A percentile compares a stretch with the other conserved stretches of the same genome.
Evolutionary conservation across 2,797 vertebrate genomes (phyloP).

Genomic region (Helarctos malayanus): DNA sequence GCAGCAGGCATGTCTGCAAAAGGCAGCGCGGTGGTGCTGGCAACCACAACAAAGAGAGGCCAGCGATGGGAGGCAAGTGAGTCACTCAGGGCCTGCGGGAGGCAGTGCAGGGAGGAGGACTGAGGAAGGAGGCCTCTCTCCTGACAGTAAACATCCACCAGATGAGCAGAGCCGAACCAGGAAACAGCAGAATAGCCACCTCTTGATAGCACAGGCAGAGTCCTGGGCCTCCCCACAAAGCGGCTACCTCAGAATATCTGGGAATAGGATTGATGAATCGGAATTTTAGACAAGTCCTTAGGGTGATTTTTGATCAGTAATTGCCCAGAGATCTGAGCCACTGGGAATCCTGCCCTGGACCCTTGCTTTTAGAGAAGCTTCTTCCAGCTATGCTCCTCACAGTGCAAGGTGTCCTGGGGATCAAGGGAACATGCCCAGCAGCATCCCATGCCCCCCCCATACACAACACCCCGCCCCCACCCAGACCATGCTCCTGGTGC

Average conservation of each 20-base stretch:
- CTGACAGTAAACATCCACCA: conserved; percentile 71
- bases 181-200: conserved; percentile 48
- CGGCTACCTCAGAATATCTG: not conserved
- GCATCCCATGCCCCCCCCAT: not conserved
- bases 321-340: not conserved
- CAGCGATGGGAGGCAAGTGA: conserved; percentile 30
- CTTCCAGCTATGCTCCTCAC: not conserved
- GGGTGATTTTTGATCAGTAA: not conserved
- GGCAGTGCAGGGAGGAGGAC: not conserved
- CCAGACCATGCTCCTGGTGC: not conserved
- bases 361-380: not conserved
- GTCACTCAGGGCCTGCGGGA: conserved; percentile 40
- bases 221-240: not conserved
- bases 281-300: conserved; percentile 40
- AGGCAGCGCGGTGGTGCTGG: not conserved
- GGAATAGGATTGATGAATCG: not conserved
- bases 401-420: not conserved
- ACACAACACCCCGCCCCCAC: not conserved
- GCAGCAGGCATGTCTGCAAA: not conserved
- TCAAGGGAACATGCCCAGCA: not conserved
- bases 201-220: not conserved
- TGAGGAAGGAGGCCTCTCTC: not conserved
- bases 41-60: conserved; percentile 30
- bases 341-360: not conserved
- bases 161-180: conserved; percentile 44